Conservation (phyloP, 2,797 vertebrate species). For the Coccyzus lansbergi region DNA sequence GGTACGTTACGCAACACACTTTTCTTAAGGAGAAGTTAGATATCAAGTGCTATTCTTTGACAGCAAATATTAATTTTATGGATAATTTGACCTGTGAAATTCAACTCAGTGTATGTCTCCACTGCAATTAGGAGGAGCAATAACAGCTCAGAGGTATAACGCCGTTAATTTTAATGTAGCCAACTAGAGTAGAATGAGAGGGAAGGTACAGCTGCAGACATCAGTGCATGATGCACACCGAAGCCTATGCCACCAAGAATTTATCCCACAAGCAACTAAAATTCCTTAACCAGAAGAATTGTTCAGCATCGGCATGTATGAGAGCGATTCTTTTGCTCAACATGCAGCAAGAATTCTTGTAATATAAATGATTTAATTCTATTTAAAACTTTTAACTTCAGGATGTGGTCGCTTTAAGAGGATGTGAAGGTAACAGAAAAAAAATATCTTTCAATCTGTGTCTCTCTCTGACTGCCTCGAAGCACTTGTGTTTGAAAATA, state of each 20-base stretch:
- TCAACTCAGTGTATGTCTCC: not conserved
- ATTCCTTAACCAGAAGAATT: not conserved
- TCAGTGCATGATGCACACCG: accelerated
- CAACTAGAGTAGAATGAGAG: not conserved
- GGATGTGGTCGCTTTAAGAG: not conserved
- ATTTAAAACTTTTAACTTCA: not conserved
- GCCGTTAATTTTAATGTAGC: accelerated
- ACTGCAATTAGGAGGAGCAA: not conserved
- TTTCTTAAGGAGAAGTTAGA: not conserved
- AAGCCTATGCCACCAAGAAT: not conserved
- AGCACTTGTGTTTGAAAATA: not conserved
- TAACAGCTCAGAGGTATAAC: accelerated
- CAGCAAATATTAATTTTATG: not conserved
- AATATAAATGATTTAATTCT: not conserved
- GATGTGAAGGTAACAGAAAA: not conserved
- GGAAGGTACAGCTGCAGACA: not conserved
- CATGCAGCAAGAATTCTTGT: not conserved
- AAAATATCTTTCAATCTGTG: not conserved
- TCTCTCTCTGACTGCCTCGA: not conserved
- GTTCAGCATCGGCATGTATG: accelerated
- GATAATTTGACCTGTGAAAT: not conserved
- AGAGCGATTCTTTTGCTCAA: accelerated
- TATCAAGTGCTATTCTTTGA: not conserved
- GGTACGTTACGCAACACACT: accelerated
- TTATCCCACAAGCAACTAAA: accelerated